A percentile compares a stretch with the other conserved stretches of the same genome.
Evolutionary conservation across 2,888 invertebrate genomes (phyloP).

Genomic region (Zygogramma bicolorata): DNA sequence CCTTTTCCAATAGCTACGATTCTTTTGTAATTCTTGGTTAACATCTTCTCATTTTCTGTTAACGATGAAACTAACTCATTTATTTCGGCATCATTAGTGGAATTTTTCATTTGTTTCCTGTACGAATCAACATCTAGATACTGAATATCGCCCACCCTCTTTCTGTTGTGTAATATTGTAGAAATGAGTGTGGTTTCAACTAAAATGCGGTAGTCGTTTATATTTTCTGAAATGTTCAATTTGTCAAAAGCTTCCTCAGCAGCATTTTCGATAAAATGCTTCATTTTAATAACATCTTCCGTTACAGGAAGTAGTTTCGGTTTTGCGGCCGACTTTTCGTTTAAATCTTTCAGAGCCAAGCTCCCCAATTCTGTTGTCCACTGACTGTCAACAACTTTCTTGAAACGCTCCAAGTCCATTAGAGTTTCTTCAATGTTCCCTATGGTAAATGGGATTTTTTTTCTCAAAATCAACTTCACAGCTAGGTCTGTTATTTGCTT

Average conservation of each 20-base stretch:
- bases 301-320: conserved; percentile 44
- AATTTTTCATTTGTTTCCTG: conserved; percentile 6
- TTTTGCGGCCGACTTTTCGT: conserved; percentile 42
- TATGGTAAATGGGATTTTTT: background rate
- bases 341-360: conserved; percentile 46
- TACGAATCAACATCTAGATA: conserved; percentile 44
- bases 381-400: conserved; percentile 34
- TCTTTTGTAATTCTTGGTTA: conserved; percentile 43
- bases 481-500: conserved; percentile 13
- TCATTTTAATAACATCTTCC: conserved; percentile 44
- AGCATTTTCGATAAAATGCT: conserved; percentile 32
- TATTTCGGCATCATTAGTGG: conserved; percentile 10
- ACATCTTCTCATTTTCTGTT: conserved; percentile 43
- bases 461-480: conserved; percentile 18
- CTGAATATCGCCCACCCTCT: conserved; percentile 50
- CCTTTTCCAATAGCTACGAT: conserved; percentile 41
- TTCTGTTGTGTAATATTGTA: too few relatives aligned
- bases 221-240: conserved; percentile 26
- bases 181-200: conserved; percentile 42
- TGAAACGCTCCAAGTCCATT: conserved; percentile 42
- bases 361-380: conserved; percentile 45
- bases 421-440: conserved; percentile 10
- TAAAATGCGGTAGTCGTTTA: conserved; percentile 40
- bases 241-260: conserved; percentile 29
- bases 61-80: conserved; percentile 38